A percentile compares a stretch with the other conserved stretches of the same genome.
Evolutionary conservation across 2,113 vertebrate genomes (phyloP).

Genomic region (Mohoua ochrocephala): DNA sequence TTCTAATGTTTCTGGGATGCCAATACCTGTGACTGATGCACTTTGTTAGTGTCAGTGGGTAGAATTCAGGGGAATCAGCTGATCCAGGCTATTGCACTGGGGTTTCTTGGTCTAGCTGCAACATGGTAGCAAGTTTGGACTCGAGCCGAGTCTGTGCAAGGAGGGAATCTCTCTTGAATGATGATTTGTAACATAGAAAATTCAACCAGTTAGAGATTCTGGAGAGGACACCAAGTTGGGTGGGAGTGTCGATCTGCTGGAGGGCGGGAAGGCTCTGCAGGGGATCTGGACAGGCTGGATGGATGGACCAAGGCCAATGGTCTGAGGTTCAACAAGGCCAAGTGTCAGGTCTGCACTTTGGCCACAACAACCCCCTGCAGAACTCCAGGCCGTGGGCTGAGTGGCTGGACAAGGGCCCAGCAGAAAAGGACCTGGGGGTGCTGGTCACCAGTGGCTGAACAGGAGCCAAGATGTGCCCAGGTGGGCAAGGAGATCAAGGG

Average conservation of each 20-base stretch:
- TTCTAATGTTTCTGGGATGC: neutral
- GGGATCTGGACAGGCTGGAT: neutral
- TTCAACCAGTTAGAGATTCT: neutral
- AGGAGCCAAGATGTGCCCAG: neutral
- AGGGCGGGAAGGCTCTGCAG: neutral
- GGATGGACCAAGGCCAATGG: neutral
- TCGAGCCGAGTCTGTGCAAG: accelerated
- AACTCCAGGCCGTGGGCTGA: neutral
- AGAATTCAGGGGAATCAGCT: neutral
- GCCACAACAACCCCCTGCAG: neutral
- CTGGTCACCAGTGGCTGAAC: neutral
- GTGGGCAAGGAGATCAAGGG: neutral
- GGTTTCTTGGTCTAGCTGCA: neutral
- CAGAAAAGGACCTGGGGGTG: neutral
- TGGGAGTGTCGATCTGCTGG: neutral
- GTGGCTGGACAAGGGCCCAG: neutral
- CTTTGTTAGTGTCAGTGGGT: neutral
- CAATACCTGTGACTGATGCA: neutral
- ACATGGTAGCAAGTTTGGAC: neutral
- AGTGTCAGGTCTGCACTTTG: neutral
- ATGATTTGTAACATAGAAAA: neutral
- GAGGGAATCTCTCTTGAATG: neutral
- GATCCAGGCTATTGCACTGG: neutral
- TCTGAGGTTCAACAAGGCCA: neutral
- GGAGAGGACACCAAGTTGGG: neutral